Base-by-base conservation (phyloP, 2,113 vertebrate genomes). In the Puma concolor region DNA sequence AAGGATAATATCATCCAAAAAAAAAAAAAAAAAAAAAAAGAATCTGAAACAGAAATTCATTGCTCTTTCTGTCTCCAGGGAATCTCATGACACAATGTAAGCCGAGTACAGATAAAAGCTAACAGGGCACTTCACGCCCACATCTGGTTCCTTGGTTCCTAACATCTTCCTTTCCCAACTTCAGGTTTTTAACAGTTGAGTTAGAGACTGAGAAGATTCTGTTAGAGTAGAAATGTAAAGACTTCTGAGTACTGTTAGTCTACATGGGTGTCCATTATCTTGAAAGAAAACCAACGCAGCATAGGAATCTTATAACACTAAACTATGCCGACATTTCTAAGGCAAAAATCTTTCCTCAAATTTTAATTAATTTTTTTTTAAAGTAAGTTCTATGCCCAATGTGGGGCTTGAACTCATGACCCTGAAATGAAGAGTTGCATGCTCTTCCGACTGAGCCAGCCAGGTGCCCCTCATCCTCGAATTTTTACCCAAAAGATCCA, bases 261-360 rank as follows among this genome's bases (percentile, higher is more conserved):
- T 67, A 71, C 81, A 7, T 14, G 4, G 13, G 7, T 77, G 29
- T 41, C 50, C 77, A 15, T 87, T 91, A 84, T 91, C 29, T 91
- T 91, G 60, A 96, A 90, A 87, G 66, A 86, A 81, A 94, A 76
- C 77, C 33, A 94, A 36, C 84, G 21, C 57, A 31, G 25, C 21
- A 63, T 0, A 64, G 27, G 29, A 84, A 81, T 91, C 29, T 27
- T 91, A 0, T 91, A 91, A 76, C 7, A 81, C 27, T 74, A 64
- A 91, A 71, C 27, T 71, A 52, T 23, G 16, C 14, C 64, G 50
- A 96, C 5, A 8, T 83, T 96, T 85, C 81, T 83, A 93, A 87
- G 84, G 69, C 67, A 93, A 97, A 98, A 88, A 36, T 0, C 17
- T 92, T 74, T 86, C 23, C 82, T 86, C 71, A 41, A 57, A 54